Conservation (phyloP, 2,888 invertebrate species). For the Pheosia tremula region DNA sequence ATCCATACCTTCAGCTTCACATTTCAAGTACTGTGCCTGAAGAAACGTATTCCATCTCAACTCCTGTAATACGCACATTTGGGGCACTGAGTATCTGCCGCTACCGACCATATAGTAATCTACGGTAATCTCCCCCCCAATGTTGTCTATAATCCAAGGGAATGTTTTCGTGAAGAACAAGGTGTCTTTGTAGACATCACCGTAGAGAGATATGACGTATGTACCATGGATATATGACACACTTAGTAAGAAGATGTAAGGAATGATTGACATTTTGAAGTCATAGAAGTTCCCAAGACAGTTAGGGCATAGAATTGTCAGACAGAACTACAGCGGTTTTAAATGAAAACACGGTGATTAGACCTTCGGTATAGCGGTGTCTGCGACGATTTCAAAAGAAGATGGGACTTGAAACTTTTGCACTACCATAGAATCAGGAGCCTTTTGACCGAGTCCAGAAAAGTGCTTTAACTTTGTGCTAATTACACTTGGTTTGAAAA, state of each 20-base stretch:
- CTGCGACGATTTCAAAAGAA: too few species aligned
- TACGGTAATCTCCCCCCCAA: slow-evolving; percentile 54
- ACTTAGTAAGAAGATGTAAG: neutral
- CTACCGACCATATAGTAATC: slow-evolving; percentile 55
- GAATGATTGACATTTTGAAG: too few species aligned
- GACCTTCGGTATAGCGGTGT: too few species aligned
- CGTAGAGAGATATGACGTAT: slow-evolving; percentile 16
- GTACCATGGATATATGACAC: neutral
- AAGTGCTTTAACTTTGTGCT: too few species aligned
- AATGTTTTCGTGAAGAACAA: slow-evolving; percentile 52
- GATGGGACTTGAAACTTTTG: too few species aligned
- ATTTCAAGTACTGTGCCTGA: slow-evolving; percentile 60
- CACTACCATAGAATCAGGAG: too few species aligned
- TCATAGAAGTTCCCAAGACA: too few species aligned
- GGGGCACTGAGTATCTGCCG: slow-evolving; percentile 56
- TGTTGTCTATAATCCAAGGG: slow-evolving; percentile 62
- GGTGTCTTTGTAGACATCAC: slow-evolving; percentile 43
- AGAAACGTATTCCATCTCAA: slow-evolving; percentile 50
- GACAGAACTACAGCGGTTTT: too few species aligned
- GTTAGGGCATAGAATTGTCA: too few species aligned
- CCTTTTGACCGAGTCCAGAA: too few species aligned
- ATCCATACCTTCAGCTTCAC: slow-evolving; percentile 55
- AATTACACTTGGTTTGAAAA: too few species aligned
- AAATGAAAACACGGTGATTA: too few species aligned
- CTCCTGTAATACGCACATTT: slow-evolving; percentile 55